A percentile compares a stretch with the other conserved stretches of the same genome.
Conservation (phyloP, 2,888 invertebrate species). For the Zeuzera pyrina region DNA sequence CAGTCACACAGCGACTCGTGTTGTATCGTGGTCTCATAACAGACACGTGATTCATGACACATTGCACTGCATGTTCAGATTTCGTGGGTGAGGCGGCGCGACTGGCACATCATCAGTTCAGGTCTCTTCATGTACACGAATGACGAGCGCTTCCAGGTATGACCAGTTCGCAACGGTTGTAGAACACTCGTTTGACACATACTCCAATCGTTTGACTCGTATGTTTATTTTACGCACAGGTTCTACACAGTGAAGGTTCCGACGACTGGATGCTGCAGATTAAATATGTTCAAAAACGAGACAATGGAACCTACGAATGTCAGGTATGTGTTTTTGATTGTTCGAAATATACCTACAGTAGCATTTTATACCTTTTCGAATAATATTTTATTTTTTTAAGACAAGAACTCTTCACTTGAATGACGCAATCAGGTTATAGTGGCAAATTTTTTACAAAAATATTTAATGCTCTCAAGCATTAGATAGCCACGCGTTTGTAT, state of each 20-base stretch:
- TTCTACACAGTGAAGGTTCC: conserved; percentile 87
- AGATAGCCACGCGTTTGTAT: too few species aligned
- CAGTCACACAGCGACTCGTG: not conserved
- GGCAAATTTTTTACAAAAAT: too few species aligned
- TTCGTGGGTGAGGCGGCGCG: conserved; percentile 92
- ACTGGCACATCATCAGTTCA: conserved; percentile 95
- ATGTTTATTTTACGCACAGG: conserved; percentile 45
- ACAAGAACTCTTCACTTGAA: too few species aligned
- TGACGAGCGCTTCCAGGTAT: conserved; percentile 84
- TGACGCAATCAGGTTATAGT: too few species aligned
- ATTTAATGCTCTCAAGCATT: too few species aligned
- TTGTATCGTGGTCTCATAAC: not conserved
- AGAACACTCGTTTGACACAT: too few species aligned
- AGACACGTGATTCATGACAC: not conserved
- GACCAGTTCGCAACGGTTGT: too few species aligned
- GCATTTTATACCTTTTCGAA: too few species aligned
- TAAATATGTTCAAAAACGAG: conserved; percentile 91
- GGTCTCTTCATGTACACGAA: conserved; percentile 93
- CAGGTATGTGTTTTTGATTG: too few species aligned
- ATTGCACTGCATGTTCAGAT: conserved; percentile 72
- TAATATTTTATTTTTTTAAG: too few species aligned
- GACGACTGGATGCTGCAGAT: conserved; percentile 95
- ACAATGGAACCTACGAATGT: conserved; percentile 94
- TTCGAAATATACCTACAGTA: too few species aligned
- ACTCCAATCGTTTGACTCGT: too few species aligned